Evolutionary conservation across 2,113 vertebrate genomes (phyloP).

Genomic region (Halichoerus grypus): DNA sequence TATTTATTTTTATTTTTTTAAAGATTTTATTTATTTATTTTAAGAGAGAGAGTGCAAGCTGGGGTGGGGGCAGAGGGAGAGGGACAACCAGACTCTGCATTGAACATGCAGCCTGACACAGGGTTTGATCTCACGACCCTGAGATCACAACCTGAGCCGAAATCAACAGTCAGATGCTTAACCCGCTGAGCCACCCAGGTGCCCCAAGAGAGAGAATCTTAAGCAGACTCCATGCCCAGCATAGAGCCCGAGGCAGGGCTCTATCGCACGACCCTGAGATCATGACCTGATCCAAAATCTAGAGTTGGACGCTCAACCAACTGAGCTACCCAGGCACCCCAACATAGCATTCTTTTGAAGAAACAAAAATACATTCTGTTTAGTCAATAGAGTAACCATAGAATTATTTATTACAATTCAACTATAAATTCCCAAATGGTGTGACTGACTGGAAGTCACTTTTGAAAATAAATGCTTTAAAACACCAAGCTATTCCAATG

Average conservation of each 20-base stretch:
- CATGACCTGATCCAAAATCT: not conserved
- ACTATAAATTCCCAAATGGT: conserved; percentile 1
- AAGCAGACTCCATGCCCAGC: not conserved
- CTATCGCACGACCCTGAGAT: not conserved
- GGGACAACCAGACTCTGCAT: not conserved
- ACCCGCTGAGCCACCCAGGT: too few relatives aligned
- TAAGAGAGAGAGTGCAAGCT: not conserved
- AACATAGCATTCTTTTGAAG: not conserved
- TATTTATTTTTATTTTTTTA: not conserved
- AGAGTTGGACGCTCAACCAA: not conserved
- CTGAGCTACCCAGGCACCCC: not conserved
- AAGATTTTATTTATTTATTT: not conserved
- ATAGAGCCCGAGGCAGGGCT: not conserved
- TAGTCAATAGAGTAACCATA: not conserved
- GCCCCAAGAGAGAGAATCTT: not conserved
- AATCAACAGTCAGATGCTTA: not conserved
- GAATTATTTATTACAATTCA: not conserved
- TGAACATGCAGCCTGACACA: not conserved
- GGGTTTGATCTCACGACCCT: not conserved
- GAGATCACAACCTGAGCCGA: not conserved
- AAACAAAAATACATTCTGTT: not conserved
- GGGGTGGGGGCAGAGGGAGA: not conserved
- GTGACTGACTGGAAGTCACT: not conserved
- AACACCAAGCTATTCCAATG: not conserved
- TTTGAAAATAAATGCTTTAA: conserved; percentile 55